phyloP scores from a whole-genome alignment of 2,888 invertebrate species.

The Choreutis nemorana region DNA sequence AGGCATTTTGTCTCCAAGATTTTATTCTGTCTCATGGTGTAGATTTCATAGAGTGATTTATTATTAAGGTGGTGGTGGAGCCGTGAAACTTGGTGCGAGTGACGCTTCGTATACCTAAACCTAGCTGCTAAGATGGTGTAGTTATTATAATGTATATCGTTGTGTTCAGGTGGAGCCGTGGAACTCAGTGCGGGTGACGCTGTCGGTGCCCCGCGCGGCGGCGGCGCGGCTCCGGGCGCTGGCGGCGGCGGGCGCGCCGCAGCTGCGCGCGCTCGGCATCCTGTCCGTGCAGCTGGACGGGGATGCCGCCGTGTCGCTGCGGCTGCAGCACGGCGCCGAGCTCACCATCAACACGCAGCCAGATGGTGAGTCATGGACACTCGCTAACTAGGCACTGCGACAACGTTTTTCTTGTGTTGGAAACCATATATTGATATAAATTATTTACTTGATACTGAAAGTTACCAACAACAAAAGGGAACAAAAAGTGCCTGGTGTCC shows the following conservation, averaged over 20 bases:
- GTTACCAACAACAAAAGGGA: too few relatives aligned
- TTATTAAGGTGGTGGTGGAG: conserved; percentile 80
- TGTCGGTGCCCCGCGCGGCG: conserved; percentile 96
- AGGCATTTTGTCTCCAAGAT: too few relatives aligned
- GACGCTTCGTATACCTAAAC: too few relatives aligned
- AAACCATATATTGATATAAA: too few relatives aligned
- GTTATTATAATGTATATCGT: too few relatives aligned
- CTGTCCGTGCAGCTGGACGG: conserved; percentile 94
- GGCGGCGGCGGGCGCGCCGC: conserved; percentile 89
- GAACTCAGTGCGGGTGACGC: conserved; percentile 97
- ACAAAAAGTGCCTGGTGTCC: too few relatives aligned
- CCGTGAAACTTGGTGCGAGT: conserved; percentile 99
- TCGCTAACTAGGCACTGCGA: neutral
- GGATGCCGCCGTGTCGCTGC: conserved; percentile 79
- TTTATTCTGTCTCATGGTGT: too few relatives aligned
- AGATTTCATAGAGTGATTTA: too few relatives aligned
- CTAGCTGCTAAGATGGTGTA: too few relatives aligned
- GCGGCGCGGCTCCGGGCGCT: conserved; percentile 90
- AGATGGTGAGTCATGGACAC: conserved; percentile 34
- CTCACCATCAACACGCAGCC: conserved; percentile 44
- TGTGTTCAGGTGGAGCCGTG: conserved; percentile 86
- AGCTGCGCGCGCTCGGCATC: conserved; percentile 90
- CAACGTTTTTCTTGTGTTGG: too few relatives aligned
- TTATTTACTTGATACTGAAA: too few relatives aligned
- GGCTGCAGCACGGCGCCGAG: conserved; percentile 65